A percentile compares a stretch with the other conserved stretches of the same genome.
These are phyloP conservation scores for Meriones unguiculatus DNA, from an alignment of 2,113 vertebrate species.

Conservation along the genomic window DNA sequence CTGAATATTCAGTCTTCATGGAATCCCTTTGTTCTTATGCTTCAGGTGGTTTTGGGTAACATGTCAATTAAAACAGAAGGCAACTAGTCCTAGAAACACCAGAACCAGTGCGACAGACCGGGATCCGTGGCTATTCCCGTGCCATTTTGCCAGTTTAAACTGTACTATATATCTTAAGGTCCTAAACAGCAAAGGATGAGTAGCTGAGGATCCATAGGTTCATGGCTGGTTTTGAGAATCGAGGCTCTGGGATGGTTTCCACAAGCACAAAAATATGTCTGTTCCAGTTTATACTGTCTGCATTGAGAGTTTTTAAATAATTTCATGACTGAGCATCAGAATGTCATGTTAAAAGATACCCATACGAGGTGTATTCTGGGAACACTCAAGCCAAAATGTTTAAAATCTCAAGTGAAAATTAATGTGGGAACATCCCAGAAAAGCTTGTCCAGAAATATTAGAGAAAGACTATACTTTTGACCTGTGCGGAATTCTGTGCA, in stretches of 20 bases:
- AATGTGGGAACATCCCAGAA: neutral
- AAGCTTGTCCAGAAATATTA: neutral
- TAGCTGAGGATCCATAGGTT: no score
- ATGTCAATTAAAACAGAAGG: neutral
- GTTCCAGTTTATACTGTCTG: no score
- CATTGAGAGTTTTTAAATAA: neutral
- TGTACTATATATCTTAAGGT: neutral
- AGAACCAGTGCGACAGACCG: neutral
- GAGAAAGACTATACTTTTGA: neutral
- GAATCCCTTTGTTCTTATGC: accelerated
- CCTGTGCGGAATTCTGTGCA: neutral
- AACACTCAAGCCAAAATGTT: neutral
- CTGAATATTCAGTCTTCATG: neutral
- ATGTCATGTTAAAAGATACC: neutral
- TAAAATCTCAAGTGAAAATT: neutral
- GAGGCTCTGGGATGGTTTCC: neutral
- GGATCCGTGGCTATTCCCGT: neutral
- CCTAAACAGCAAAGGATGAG: neutral
- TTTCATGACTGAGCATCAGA: neutral
- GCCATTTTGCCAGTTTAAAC: neutral
- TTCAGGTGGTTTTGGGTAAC: neutral
- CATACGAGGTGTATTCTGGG: no score
- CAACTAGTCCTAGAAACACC: neutral
- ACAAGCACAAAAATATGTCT: neutral
- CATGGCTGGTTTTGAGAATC: neutral